A percentile compares a stretch with the other conserved stretches of the same genome.
Evolutionary conservation across 1,140 invertebrate species (phyloP).

Genomic region (Danaus melanippus): DNA sequence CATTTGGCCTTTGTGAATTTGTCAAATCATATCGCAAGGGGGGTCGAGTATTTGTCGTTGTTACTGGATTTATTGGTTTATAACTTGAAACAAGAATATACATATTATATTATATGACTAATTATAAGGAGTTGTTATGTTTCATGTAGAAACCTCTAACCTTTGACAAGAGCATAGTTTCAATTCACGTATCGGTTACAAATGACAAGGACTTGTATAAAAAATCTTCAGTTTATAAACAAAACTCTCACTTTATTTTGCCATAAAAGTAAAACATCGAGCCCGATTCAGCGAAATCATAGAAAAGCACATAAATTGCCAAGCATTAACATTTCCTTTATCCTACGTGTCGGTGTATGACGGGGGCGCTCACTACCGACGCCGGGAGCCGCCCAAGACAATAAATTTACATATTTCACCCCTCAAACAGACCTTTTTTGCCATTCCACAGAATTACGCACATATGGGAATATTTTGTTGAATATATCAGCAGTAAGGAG

Average conservation of each 20-base stretch:
- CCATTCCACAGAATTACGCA: conserved; percentile 71
- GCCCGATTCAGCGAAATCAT: conserved; percentile 69
- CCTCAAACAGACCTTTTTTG: conserved; percentile 72
- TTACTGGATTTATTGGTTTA: conserved; percentile 33
- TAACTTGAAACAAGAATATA: conserved; percentile 17
- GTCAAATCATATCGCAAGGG: conserved; percentile 53
- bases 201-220: conserved; percentile 22
- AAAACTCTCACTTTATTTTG: conserved; percentile 40
- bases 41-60: conserved; percentile 22
- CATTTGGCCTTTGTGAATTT: conserved; percentile 71
- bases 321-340: conserved; percentile 71
- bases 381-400: conserved; percentile 62
- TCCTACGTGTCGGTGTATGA: conserved; percentile 70
- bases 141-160: no score
- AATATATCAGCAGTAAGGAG: conserved; percentile 68
- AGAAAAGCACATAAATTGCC: conserved; percentile 71
- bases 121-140: no score
- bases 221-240: conserved; percentile 55
- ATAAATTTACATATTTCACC: conserved; percentile 73
- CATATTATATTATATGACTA: not conserved
- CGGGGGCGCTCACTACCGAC: conserved; percentile 46
- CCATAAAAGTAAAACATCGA: conserved; percentile 55
- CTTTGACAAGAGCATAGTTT: no score
- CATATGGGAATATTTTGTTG: conserved; percentile 71
- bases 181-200: not conserved